Evolutionary conservation across 2,113 vertebrate species (phyloP), one percentile per base, ranked within the genome.

Genomic region (Callocephalon fimbriatum): DNA sequence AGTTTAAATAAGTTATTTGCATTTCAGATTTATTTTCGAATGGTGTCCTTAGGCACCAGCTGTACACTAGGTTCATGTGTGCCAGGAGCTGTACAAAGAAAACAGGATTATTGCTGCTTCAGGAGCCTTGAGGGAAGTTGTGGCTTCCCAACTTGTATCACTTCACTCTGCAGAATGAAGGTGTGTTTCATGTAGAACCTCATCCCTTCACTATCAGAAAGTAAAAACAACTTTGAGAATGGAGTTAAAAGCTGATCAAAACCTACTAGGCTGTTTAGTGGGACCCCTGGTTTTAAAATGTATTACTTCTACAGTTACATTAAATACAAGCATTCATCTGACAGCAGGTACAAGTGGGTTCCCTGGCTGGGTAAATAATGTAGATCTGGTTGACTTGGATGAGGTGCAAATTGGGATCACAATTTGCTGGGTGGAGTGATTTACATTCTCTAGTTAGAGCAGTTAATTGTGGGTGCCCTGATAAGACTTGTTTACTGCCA

Each of bases 341-440:
- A 71, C 89, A 90, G 78, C 86, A 88, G 92, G 94, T 97, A 96
- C 98, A 98, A 95, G 98, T 96, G 98, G 98, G 98, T 98, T 98
- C 96, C 89, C 66, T 88, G 95, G 97, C 98, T 97, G 98, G 98
- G 98, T 98, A 98, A 99, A 98, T 98, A 98, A 98, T 92, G 80
- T 95, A 96, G 88, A 97, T 97, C 95, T 95, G 97, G 97, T 98
- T 98, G 98, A 96, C 97, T 98, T 95, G 98, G 98, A 98, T 98
- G 98, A 99, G 98, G 98, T 98, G 98, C 98, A 98, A 99, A 98
- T 98, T 98, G 97, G 98, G 93, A 86, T 98, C 97, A 91, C 97
- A 92, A 70, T 97, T 94, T 95, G 81, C 93, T 51, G 95, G 98
- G 92, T 97, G 96, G 97, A 95, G 96, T 97, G 97, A 98, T 98